Base-by-base conservation (phyloP, 2,797 vertebrate species). In the Petrocephalus schoutedeni region DNA sequence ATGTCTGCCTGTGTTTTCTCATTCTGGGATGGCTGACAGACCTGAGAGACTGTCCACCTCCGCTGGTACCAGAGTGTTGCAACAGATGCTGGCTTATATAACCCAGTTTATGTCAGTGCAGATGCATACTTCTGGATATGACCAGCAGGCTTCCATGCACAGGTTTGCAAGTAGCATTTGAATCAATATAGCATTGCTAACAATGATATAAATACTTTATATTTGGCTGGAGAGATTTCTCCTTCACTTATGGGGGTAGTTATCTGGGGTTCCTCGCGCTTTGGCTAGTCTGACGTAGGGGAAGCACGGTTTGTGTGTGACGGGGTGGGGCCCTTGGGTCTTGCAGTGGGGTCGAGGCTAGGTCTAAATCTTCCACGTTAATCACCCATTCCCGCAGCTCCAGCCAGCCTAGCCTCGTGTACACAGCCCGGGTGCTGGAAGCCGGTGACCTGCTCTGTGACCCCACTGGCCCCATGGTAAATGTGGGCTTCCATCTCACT, bases 391-490 rank as follows among this genome's bases (percentile, higher is more conserved):
- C 91, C 91, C 91, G 91, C 91, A 92, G 92, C 90, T 91, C 90
- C 89, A 82, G 87, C 71, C 32, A 89, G 90, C 85, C 86, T 49
- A 89, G 88, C 93, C 89, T 45, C 89, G 91, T 92, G 90, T 91
- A 86, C 87, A 74, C 83, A 86, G 89, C 87, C 88, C 87, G 87
- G 85, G 54, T 89, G 74, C 53, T 53, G 83, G 32, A 90, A 93
- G 91, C 91, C 45, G 87, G 91, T 89, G 92, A 95, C 95, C 95
- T 93, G 90, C 92, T 93, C 92, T 89, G 89, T 94, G 95, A 95
- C 95, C 95, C n/a, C 89, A 89, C 94, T 93, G 94, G 92, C 93
- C 93, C 92, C 89, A 91, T 92, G 94, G 94, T 95, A 95, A 96
- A 95, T 90, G 93, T 92, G 89, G 92, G 93, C 93, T 94, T 95